A percentile compares a stretch with the other conserved stretches of the same genome.
These are phyloP conservation scores for Kryptopterus vitreolus DNA, from an alignment of 2,797 vertebrate genomes.

Conservation along the genomic window DNA sequence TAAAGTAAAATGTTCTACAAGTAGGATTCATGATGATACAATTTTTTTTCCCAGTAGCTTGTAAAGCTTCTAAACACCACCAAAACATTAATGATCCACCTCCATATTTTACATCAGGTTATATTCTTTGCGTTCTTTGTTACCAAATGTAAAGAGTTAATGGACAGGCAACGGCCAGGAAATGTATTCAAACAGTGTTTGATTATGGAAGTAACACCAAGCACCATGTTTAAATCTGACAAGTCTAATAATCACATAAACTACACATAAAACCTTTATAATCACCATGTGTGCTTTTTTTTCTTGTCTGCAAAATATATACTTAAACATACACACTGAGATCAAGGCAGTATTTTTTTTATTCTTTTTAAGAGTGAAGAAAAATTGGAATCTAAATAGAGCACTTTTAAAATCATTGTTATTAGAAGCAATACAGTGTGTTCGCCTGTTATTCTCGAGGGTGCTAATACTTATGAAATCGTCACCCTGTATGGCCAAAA, in stretches of 20 bases:
- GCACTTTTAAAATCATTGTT: neutral
- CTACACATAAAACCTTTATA: neutral
- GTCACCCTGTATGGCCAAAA: neutral
- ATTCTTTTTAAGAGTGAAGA: neutral
- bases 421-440: neutral
- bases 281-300: neutral
- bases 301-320: neutral
- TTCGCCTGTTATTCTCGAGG: neutral
- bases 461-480: neutral
- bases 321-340: neutral
- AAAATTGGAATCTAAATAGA: neutral
- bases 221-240: neutral
- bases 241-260: neutral
- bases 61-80: neutral
- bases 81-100: neutral
- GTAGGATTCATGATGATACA: neutral
- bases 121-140: too few species aligned
- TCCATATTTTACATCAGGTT: neutral
- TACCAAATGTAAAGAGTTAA: neutral
- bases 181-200: neutral
- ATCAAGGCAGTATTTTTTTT: too few species aligned
- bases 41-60: neutral
- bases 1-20: neutral
- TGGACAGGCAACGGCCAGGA: neutral
- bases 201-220: neutral